A percentile compares a stretch with the other conserved stretches of the same genome.
Evolutionary conservation across 2,888 invertebrate genomes (phyloP).

Genomic region (Noctua comes): DNA sequence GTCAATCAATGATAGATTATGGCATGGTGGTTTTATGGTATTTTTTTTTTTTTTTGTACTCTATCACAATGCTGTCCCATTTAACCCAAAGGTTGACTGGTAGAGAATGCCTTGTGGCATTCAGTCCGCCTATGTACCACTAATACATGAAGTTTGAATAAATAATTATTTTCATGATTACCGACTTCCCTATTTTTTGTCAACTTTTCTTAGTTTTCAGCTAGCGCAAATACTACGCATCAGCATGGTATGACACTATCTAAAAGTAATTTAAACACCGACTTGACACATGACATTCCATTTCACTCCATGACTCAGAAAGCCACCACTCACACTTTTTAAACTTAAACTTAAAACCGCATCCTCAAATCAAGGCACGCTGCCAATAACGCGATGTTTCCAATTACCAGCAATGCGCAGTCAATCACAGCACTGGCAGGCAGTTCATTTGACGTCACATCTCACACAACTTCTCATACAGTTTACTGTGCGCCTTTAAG

Average conservation of each 20-base stretch:
- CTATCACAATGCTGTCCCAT: too few relatives aligned
- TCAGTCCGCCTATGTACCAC: too few relatives aligned
- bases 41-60: too few relatives aligned
- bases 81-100: too few relatives aligned
- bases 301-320: constrained; percentile 39
- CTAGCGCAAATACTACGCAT: background rate
- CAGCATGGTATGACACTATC: background rate
- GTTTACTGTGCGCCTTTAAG: constrained; percentile 53
- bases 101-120: too few relatives aligned
- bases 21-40: too few relatives aligned
- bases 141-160: too few relatives aligned
- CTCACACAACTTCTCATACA: constrained; percentile 52
- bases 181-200: background rate
- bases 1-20: too few relatives aligned
- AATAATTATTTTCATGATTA: background rate
- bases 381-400: constrained; percentile 77
- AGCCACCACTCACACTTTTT: constrained; percentile 27
- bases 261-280: constrained; percentile 7
- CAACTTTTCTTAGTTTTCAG: background rate
- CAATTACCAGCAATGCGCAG: constrained; percentile 83
- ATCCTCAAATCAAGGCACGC: constrained; percentile 70
- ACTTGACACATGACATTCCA: background rate
- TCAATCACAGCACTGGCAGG: constrained; percentile 78
- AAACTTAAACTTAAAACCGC: constrained; percentile 56
- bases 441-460: constrained; percentile 75